phyloP scores from a whole-genome alignment of 2,797 vertebrate genomes.

The Acanthiza pusilla region DNA sequence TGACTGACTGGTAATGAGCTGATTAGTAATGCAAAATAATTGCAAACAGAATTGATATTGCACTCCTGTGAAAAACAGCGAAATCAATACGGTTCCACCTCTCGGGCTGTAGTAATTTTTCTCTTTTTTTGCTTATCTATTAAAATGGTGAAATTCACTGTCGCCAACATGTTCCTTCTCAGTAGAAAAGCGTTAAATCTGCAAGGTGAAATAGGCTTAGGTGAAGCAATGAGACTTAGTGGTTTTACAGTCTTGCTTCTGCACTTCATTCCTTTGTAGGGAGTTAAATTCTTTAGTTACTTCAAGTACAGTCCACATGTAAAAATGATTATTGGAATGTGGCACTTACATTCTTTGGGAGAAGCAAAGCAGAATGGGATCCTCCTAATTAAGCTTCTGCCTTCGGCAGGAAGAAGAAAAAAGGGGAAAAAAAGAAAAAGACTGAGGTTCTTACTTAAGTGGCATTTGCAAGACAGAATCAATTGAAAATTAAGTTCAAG shows the following conservation, averaged over 20 bases:
- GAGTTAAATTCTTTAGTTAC: not conserved
- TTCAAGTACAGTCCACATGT: not conserved
- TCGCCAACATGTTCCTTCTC: not conserved
- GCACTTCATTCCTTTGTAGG: not conserved
- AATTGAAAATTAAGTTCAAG: conserved; percentile 76
- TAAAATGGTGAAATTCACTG: not conserved
- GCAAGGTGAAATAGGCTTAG: not conserved
- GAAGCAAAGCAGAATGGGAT: not conserved
- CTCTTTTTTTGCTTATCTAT: not conserved
- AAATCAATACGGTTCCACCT: not conserved
- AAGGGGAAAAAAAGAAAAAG: not conserved
- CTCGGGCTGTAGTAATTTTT: not conserved
- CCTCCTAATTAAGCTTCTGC: not conserved
- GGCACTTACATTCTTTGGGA: not conserved
- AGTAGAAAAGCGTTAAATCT: not conserved
- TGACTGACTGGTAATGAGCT: conserved; percentile 51
- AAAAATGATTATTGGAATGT: not conserved
- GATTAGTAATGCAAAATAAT: conserved; percentile 66
- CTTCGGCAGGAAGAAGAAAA: not conserved
- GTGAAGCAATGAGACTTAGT: not conserved
- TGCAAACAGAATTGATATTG: conserved; percentile 28
- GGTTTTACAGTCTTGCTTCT: not conserved
- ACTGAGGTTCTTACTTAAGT: conserved; percentile 48
- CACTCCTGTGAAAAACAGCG: not conserved
- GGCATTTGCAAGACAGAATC: conserved; percentile 70